A percentile compares a stretch with the other conserved stretches of the same genome.
These are phyloP conservation scores for Theristicus caerulescens DNA, from an alignment of 2,113 vertebrate genomes.

Conservation along the genomic window DNA sequence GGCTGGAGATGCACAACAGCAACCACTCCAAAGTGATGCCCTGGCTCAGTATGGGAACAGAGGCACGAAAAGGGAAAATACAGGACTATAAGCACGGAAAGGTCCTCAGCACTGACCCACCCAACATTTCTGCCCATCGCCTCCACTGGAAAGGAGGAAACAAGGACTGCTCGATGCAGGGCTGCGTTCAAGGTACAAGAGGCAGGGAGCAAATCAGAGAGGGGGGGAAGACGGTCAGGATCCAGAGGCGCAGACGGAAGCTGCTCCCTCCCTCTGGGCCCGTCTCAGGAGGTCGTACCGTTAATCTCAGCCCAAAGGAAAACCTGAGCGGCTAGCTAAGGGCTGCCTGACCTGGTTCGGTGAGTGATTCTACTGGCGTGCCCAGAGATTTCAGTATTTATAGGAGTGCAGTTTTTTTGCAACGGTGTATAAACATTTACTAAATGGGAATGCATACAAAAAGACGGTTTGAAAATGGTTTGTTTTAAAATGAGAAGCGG, in stretches of 20 bases:
- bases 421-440: not conserved
- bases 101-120: not conserved
- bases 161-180: rapidly evolving
- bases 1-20: not conserved
- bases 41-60: not conserved
- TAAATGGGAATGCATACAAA: not conserved
- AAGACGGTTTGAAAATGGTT: not conserved
- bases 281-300: not conserved
- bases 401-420: not conserved
- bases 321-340: not conserved
- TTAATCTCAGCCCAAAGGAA: not conserved
- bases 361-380: not conserved
- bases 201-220: not conserved
- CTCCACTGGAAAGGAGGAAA: not conserved
- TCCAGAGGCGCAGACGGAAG: not conserved
- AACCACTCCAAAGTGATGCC: not conserved
- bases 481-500: not conserved
- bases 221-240: rapidly evolving
- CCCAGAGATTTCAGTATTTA: not conserved
- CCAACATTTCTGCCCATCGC: not conserved
- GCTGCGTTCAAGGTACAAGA: not conserved
- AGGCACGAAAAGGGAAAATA: not conserved
- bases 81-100: not conserved
- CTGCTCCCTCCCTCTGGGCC: not conserved
- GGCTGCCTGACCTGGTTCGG: not conserved